These are phyloP conservation scores for Panagrolaimus sp. DNA, from an alignment of 1,140 invertebrate genomes.

Conservation along the genomic window DNA sequence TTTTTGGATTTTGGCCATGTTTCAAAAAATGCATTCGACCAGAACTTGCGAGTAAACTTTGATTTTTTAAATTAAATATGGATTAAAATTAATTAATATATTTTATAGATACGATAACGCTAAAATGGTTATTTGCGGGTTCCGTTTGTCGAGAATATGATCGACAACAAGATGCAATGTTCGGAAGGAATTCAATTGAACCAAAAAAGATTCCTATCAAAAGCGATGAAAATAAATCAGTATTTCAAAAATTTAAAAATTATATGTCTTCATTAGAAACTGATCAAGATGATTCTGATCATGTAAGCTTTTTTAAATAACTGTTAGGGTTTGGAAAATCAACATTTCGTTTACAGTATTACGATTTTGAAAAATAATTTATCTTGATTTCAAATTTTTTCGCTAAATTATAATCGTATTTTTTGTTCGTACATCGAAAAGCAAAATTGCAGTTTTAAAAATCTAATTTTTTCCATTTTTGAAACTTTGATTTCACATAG, in stretches of 20 bases:
- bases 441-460: no score
- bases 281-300: slow-evolving; percentile 19
- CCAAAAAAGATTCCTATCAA: slow-evolving; percentile 19
- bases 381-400: no score
- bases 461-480: no score
- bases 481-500: no score
- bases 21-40: not conserved
- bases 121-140: slow-evolving; percentile 12
- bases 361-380: no score
- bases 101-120: slow-evolving; percentile 14
- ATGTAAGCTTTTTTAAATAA: slow-evolving; percentile 4
- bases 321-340: no score
- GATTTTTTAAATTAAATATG: no score
- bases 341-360: no score
- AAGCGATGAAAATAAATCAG: not conserved
- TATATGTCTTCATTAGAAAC: slow-evolving; percentile 25
- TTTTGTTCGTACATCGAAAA: no score
- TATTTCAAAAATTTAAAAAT: not conserved
- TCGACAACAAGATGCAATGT: slow-evolving; percentile 18
- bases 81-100: not conserved
- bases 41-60: slow-evolving; percentile 5
- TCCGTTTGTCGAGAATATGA: slow-evolving; percentile 25
- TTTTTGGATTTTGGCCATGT: slow-evolving; percentile 29
- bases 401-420: no score
- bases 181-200: not conserved